phyloP scores from a whole-genome alignment of 2,113 vertebrate genomes.

The Rhinopomastus cyanomelas region DNA sequence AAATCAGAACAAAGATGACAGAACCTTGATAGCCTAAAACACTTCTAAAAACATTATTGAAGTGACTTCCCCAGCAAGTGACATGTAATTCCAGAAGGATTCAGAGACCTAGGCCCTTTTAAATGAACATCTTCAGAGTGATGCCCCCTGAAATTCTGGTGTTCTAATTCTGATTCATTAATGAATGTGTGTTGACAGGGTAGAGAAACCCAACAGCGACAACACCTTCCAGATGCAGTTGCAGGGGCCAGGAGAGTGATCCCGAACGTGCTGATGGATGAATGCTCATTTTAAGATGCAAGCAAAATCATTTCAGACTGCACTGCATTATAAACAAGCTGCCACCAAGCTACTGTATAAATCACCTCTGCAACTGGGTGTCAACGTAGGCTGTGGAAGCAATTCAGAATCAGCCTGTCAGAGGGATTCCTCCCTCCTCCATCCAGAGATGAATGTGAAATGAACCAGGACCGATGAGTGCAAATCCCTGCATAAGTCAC shows the following conservation, averaged over 20 bases:
- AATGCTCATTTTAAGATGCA: background rate
- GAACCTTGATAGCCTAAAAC: background rate
- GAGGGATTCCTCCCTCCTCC: background rate
- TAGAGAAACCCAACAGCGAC: background rate
- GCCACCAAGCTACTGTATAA: background rate
- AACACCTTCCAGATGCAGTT: background rate
- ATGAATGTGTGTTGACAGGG: background rate
- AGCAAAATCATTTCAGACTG: constrained; percentile 28
- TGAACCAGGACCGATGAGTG: background rate
- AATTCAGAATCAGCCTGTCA: constrained; percentile 24
- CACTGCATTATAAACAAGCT: constrained; percentile 6
- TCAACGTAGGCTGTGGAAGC: background rate
- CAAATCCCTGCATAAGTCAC: background rate
- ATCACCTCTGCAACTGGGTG: constrained; percentile 10
- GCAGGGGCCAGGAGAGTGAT: background rate
- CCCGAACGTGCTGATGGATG: background rate
- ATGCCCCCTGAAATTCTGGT: background rate
- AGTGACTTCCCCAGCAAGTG: background rate
- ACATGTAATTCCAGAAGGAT: background rate
- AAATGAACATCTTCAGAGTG: background rate
- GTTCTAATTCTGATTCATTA: background rate
- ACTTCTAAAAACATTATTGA: background rate
- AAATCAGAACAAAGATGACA: background rate
- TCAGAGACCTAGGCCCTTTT: background rate
- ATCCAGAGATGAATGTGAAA: background rate